Evolutionary conservation across 2,888 invertebrate species (phyloP), one percentile per base, ranked within the genome.

Genomic region (Bellardia bayeri): DNA sequence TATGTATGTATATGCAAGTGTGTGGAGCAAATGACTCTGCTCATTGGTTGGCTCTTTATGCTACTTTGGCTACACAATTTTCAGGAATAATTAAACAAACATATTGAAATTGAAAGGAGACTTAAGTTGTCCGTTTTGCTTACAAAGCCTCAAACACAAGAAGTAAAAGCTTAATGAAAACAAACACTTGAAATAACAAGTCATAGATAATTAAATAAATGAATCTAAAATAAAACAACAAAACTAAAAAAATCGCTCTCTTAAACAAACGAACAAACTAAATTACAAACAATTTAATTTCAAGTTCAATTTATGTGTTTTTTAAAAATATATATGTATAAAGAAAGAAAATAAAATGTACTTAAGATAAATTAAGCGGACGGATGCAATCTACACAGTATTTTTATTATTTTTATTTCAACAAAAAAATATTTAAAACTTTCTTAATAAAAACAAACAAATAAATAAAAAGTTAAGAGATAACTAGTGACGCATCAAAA

Each of bases 171-270:
- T 71, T 69, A 83, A 83, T 83, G 76, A 71, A 83, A 83, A 78
- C 56, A 83, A 83, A 71, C 83, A 83, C 83, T 83, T 83, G 83
- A 69, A 78, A 83, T 83, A 83, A 78, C 83, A 83, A 83, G 76
- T 71, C 76, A 71, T 42, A 83, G 76, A 83, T 78, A 83, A 83
- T 83, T 83, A 83, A 83, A 83, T 78, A 78, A 83, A 71, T 83
- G 74, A 75, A 71, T 40, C 51, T 40, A 49, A 49, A 45, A 40
- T 66, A 56, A 82, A 82, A 16, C 3, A 56, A 61, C 49, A 64
- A 37, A 78, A 2, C 30, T 1, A 72, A 80, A 80, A 56, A 5
- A 37, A 14, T 8, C 30, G 45, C 14, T 45, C 13, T 4, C 23
- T 56, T 56, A 45, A 45, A 51, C n/a, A 40, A 51, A 9, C 4